Conservation (phyloP, 2,888 invertebrate species). For the Tricholauxania praeusta region DNA sequence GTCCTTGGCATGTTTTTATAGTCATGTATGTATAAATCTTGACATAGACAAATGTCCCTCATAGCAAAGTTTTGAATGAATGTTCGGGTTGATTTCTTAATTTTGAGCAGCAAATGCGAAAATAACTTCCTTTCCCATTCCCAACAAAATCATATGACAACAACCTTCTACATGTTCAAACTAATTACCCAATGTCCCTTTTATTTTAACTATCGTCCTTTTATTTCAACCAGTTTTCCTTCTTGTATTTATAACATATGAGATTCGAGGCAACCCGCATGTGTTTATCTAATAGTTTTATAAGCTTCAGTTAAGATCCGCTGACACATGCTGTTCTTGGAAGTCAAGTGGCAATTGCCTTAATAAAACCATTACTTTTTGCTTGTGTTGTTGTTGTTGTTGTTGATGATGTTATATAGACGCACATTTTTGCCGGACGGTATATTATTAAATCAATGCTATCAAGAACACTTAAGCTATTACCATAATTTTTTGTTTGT, state of each 20-base stretch:
- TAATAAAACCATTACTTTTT: slow-evolving; percentile 2
- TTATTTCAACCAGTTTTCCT: background rate
- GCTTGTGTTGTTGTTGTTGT: slow-evolving; percentile 1
- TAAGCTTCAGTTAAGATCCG: slow-evolving; percentile 67
- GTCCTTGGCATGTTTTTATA: background rate
- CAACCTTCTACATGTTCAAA: slow-evolving; percentile 43
- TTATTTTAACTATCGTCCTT: too few relatives aligned
- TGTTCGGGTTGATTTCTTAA: background rate
- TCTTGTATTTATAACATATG: background rate
- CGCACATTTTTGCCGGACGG: slow-evolving; percentile 43
- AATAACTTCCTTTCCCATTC: background rate
- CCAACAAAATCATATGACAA: background rate
- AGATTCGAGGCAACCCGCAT: slow-evolving; percentile 23
- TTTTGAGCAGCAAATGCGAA: too few relatives aligned
- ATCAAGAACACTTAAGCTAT: slow-evolving; percentile 55
- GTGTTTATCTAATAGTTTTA: slow-evolving; percentile 61
- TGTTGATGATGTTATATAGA: slow-evolving; percentile 16
- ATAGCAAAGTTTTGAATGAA: background rate
- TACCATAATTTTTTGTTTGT: slow-evolving; percentile 44
- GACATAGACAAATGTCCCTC: slow-evolving; percentile 11
- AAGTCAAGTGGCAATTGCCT: slow-evolving; percentile 60
- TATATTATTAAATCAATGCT: slow-evolving; percentile 57
- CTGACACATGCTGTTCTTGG: slow-evolving; percentile 65
- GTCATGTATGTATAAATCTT: too few relatives aligned
- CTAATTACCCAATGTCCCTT: slow-evolving; percentile 45